phyloP scores from a whole-genome alignment of 2,888 invertebrate genomes.

The Bembecia ichneumoniformis region DNA sequence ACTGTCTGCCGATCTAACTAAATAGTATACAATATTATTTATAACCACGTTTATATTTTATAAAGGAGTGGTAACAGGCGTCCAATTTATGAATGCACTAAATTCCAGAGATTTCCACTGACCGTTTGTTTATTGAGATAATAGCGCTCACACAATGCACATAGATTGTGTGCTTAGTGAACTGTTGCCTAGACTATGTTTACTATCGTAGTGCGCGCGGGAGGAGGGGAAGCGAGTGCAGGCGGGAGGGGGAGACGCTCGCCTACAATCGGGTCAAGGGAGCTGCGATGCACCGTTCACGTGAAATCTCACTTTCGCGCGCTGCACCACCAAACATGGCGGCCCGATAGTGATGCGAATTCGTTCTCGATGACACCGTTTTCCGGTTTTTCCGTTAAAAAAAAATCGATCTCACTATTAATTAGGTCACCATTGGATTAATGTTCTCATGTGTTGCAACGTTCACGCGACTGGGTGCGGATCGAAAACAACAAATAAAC shows the following conservation, averaged over 20 bases:
- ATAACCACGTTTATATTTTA: too few relatives aligned
- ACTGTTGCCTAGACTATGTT: slow-evolving; percentile 44
- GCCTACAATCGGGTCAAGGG: slow-evolving; percentile 64
- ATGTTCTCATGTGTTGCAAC: slow-evolving; percentile 37
- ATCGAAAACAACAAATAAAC: slow-evolving; percentile 40
- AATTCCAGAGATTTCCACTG: background rate
- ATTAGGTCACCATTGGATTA: slow-evolving; percentile 1
- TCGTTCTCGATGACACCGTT: slow-evolving; percentile 49
- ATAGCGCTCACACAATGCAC: background rate
- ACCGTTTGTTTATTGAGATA: background rate
- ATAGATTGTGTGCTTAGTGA: background rate
- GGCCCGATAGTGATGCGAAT: slow-evolving; percentile 46
- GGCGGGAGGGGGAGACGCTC: slow-evolving; percentile 15
- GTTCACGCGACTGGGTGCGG: slow-evolving; percentile 47
- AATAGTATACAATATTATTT: too few relatives aligned
- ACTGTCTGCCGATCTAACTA: too few relatives aligned
- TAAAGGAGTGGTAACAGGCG: too few relatives aligned
- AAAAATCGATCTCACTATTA: slow-evolving; percentile 1
- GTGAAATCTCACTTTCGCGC: slow-evolving; percentile 72
- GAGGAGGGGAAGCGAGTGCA: slow-evolving; percentile 18
- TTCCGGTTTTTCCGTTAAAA: slow-evolving; percentile 17
- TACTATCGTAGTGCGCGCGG: slow-evolving; percentile 48
- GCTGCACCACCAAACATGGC: slow-evolving; percentile 58
- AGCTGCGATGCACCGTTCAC: slow-evolving; percentile 68
- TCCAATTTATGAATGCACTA: background rate